Evolutionary conservation across 2,113 vertebrate species (phyloP).

Genomic region (Paracanthobrama guichenoti): DNA sequence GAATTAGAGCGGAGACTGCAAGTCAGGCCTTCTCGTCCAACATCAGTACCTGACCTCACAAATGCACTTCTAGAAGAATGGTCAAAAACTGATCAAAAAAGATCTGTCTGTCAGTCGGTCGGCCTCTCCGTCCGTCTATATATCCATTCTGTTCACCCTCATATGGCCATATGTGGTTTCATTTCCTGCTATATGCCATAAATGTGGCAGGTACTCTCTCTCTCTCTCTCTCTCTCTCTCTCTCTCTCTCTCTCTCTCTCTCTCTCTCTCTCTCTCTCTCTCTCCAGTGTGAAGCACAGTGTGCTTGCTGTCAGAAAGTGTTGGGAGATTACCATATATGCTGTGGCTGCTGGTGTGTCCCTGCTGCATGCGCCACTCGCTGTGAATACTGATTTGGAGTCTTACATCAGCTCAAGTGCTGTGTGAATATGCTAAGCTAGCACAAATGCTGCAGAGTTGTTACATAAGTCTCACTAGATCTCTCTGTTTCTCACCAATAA

Average conservation of each 20-base stretch:
- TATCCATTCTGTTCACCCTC: neutral
- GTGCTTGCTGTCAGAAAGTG: neutral
- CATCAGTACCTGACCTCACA: too few relatives aligned
- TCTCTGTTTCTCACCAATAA: neutral
- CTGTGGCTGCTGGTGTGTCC: neutral
- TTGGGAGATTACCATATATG: neutral
- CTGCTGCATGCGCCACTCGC: neutral
- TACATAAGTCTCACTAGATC: slow-evolving; percentile 62
- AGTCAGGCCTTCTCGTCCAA: too few relatives aligned
- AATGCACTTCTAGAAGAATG: too few relatives aligned
- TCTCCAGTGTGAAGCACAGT: slow-evolving; percentile 1
- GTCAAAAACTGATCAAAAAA: too few relatives aligned
- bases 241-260: neutral
- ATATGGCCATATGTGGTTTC: neutral
- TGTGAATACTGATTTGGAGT: slow-evolving; percentile 38
- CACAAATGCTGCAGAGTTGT: slow-evolving; percentile 46
- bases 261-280: neutral
- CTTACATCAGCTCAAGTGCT: slow-evolving; percentile 2
- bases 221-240: slow-evolving; percentile 1
- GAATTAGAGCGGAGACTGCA: too few relatives aligned
- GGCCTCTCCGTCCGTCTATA: neutral
- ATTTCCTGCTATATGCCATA: neutral
- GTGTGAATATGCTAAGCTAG: slow-evolving; percentile 18
- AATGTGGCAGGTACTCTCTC: neutral
- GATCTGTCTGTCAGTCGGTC: neutral